Percentiles rank a stretch among this genome's conserved stretches.
phyloP scores from a whole-genome alignment of 2,797 vertebrate species.

The Odontamblyopus lacepedii region DNA sequence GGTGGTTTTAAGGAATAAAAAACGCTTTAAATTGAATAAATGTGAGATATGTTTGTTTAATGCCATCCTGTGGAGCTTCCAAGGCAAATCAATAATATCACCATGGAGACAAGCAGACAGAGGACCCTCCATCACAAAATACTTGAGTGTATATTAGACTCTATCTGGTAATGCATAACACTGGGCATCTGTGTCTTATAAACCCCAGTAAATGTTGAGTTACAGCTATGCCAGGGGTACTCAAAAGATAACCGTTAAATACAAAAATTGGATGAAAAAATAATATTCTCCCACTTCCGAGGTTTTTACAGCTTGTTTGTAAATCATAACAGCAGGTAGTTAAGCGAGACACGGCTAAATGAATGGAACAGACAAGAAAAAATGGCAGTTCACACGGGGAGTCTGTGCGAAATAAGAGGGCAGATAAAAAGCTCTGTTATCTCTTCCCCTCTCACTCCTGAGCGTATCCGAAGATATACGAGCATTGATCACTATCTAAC shows the following conservation, averaged over 20 bases:
- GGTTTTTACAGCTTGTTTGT: neutral
- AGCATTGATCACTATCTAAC: constrained; percentile 64
- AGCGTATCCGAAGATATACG: constrained; percentile 62
- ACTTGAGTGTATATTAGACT: too few species aligned
- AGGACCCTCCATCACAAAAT: too few species aligned
- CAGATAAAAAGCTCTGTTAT: constrained; percentile 66
- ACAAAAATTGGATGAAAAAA: neutral
- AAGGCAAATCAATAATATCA: too few species aligned
- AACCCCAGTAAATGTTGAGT: too few species aligned
- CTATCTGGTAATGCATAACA: too few species aligned
- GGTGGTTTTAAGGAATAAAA: too few species aligned
- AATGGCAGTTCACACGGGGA: constrained; percentile 55
- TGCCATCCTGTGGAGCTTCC: too few species aligned
- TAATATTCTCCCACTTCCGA: neutral
- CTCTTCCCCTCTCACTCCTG: constrained; percentile 41
- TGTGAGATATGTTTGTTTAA: too few species aligned
- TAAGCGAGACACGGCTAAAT: constrained; percentile 29
- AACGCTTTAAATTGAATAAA: too few species aligned
- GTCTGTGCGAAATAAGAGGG: constrained; percentile 63
- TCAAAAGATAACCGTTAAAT: neutral
- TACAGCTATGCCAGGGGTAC: too few species aligned
- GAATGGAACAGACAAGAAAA: constrained; percentile 48
- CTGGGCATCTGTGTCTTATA: too few species aligned
- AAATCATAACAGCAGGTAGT: neutral
- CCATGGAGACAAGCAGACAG: too few species aligned